Evolutionary conservation across 2,797 vertebrate species (phyloP).

Genomic region (Phylloscopus collybita): DNA sequence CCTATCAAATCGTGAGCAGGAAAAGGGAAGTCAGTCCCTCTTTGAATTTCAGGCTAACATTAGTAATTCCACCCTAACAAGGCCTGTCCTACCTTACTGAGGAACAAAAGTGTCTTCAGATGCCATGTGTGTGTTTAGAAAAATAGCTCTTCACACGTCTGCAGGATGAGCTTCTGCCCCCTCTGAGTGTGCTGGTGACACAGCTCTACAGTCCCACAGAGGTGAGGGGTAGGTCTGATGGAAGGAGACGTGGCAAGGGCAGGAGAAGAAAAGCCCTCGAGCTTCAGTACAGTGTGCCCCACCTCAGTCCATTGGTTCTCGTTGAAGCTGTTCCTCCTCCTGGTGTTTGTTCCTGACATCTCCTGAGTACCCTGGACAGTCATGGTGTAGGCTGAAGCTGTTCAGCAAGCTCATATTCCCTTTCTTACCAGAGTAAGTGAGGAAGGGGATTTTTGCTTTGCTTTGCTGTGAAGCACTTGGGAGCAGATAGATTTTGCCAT

Average conservation of each 20-base stretch:
- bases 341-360: background rate
- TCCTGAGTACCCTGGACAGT: background rate
- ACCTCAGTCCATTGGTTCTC: background rate
- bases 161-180: background rate
- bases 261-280: background rate
- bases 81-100: background rate
- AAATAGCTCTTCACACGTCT: rapidly evolving
- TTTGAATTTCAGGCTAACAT: background rate
- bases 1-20: background rate
- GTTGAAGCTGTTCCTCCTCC: background rate
- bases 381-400: background rate
- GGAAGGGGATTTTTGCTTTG: background rate
- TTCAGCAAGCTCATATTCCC: rapidly evolving
- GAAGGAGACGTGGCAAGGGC: background rate
- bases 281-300: rapidly evolving
- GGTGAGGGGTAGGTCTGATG: background rate
- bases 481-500: background rate
- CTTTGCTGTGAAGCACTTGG: background rate
- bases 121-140: background rate
- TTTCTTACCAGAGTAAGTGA: background rate
- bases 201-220: background rate
- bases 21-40: background rate
- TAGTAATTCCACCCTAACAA: background rate
- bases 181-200: rapidly evolving
- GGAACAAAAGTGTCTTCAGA: background rate